Evolutionary conservation across 2,888 invertebrate species (phyloP).

Genomic region (Ischnura elegans): DNA sequence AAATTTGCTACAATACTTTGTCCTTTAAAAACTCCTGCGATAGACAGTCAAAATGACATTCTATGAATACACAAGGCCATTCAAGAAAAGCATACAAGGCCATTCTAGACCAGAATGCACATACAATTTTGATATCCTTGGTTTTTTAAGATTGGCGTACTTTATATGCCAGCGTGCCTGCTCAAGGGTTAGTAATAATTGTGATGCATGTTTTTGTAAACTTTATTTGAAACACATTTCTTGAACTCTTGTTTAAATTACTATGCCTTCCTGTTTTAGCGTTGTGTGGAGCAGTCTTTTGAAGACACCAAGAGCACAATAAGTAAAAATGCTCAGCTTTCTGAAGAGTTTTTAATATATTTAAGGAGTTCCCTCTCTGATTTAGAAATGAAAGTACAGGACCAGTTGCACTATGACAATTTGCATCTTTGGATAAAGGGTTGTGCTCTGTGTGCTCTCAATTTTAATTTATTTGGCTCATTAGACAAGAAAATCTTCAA

Average conservation of each 20-base stretch:
- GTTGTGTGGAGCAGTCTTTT: conserved; percentile 72
- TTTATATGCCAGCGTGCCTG: no score
- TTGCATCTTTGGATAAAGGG: conserved; percentile 83
- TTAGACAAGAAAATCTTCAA: conserved; percentile 88
- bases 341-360: conserved; percentile 84
- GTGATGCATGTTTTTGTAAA: no score
- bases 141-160: no score
- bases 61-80: no score
- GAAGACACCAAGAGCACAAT: conserved; percentile 71
- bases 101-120: no score
- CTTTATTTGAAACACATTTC: no score
- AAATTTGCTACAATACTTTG: no score
- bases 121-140: no score
- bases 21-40: no score
- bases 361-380: conserved; percentile 83
- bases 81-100: no score
- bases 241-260: neutral
- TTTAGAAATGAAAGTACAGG: conserved; percentile 81
- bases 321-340: conserved; percentile 76
- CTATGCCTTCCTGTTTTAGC: conserved; percentile 69
- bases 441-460: conserved; percentile 85
- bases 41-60: no score
- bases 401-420: conserved; percentile 77
- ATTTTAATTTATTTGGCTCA: conserved; percentile 86
- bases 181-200: no score